A percentile compares a stretch with the other conserved stretches of the same genome.
Conservation (phyloP, 2,888 invertebrate species). For the Melipona bicolor region DNA sequence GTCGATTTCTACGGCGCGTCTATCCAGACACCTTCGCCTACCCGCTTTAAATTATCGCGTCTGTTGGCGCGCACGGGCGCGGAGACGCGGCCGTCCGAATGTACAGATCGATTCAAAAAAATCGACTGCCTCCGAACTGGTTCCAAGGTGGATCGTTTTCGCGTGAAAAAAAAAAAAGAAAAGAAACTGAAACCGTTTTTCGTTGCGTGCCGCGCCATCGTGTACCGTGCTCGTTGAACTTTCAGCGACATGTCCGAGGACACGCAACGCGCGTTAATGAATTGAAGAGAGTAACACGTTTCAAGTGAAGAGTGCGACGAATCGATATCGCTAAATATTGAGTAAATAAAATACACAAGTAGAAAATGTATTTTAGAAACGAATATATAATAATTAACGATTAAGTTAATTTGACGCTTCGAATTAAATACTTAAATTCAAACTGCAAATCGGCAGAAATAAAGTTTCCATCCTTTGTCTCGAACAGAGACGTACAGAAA, state of each 20-base stretch:
- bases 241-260: no score
- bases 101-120: constrained; percentile 45
- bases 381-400: no score
- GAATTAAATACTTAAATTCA: background rate
- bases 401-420: background rate
- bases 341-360: background rate
- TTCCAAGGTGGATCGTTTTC: background rate
- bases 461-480: background rate
- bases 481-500: background rate
- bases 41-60: constrained; percentile 78
- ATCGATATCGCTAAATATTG: background rate
- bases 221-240: background rate
- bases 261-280: background rate
- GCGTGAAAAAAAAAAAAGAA: no score
- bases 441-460: background rate
- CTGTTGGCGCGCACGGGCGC: constrained; percentile 61
- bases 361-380: background rate
- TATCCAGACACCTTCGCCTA: constrained; percentile 78
- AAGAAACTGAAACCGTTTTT: background rate
- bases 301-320: background rate
- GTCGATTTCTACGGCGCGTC: constrained; percentile 78
- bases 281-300: background rate
- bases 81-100: constrained; percentile 21
- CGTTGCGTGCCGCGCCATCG: background rate
- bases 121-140: no score